Evolutionary conservation across 2,797 vertebrate species (phyloP).

Genomic region (Microctenopoma lineatum): DNA sequence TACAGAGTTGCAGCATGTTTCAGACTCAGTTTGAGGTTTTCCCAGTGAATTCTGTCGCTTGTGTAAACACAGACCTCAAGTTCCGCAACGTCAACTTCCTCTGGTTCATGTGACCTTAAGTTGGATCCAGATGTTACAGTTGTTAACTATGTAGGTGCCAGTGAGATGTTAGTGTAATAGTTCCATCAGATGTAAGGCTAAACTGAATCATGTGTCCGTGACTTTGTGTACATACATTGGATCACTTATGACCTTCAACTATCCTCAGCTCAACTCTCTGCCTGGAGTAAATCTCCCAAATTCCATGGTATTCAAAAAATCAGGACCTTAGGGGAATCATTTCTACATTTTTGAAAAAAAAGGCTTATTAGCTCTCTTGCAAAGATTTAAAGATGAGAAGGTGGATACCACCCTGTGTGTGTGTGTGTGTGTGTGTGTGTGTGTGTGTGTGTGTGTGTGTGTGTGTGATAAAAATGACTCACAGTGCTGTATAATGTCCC

Average conservation of each 20-base stretch:
- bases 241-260: no score
- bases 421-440: no score
- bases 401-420: not conserved
- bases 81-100: constrained; percentile 44
- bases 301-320: not conserved
- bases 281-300: constrained; percentile 1
- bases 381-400: not conserved
- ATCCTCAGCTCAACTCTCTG: not conserved
- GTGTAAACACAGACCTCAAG: constrained; percentile 2
- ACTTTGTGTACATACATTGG: not conserved
- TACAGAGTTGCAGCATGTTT: constrained; percentile 56
- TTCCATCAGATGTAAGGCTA: no score
- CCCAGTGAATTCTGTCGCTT: not conserved
- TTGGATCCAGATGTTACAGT: constrained; percentile 67
- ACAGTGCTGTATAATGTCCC: no score
- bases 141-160: constrained; percentile 74
- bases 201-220: not conserved
- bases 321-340: not conserved
- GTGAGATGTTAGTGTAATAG: not conserved
- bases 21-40: constrained; percentile 3
- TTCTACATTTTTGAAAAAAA: not conserved
- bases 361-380: not conserved
- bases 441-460: no score
- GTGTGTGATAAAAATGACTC: not conserved
- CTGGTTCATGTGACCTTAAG: constrained; percentile 59